Base-by-base conservation (phyloP, 2,888 invertebrate species). In the Horisme vitalbata region DNA sequence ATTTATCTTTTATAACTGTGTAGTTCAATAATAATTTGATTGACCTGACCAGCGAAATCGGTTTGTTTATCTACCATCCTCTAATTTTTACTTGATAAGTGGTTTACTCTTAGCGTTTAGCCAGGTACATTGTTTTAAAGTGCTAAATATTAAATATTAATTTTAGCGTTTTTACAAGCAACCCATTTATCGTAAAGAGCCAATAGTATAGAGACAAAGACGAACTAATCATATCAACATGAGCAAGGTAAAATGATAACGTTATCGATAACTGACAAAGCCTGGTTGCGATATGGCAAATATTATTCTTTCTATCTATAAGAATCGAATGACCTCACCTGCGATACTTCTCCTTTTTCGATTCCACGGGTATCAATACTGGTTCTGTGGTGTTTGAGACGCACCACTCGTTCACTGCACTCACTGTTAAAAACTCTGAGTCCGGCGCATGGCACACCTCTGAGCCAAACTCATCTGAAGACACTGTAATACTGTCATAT, bases 381-480 rank as follows among this genome's bases (percentile, higher is more conserved):
- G 86, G 82, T 71, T 83, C 81, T 53, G 68, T 63, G 43, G 85
- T 80, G 71, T 84, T 83, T 59, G 85, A 76, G 59, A 88, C 77
- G 73, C 88, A 88, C 86, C 88, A 90, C 68, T 88, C 88, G 71
- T 89, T 89, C 71, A 89, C 87, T 71, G 89, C 87, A 84, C 88
- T 87, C 68, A 89, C 86, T 59, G 87, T 87, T 48, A 87, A 76
- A 63, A 85, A 85, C 66, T 89, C 88, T 21, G 81, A 79, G 62
- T 87, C 82, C 34, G 87, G 87, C 24, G 83, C 87, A 55, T 88
- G 87, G 63, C 87, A 89, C 63, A 87, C 80, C 69, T 90, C 90
- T 4, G 90, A 88, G 48, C 90, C 90, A 44, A 84, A 90, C 68
- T 90, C 90, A 59, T 90, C 90, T 7, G 89, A 89, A 24, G 88